Percentiles rank a stretch among this genome's conserved stretches.
Conservation (phyloP, 1,140 invertebrate species). For the Hyphantria cunea region DNA sequence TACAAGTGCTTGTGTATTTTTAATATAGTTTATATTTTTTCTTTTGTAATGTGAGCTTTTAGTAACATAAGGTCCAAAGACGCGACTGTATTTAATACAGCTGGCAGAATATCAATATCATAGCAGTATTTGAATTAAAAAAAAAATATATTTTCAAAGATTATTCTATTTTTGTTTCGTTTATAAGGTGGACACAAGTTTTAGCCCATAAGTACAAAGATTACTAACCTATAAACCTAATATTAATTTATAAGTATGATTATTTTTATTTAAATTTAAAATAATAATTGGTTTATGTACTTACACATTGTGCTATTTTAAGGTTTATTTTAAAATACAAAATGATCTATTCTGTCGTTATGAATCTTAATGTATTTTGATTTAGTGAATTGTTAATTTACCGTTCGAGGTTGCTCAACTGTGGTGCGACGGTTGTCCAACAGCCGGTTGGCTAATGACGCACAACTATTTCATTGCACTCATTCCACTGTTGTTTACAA, state of each 20-base stretch:
- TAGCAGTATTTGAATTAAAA: slow-evolving; percentile 68
- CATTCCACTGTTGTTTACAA: slow-evolving; percentile 27
- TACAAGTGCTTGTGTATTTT: slow-evolving; percentile 50
- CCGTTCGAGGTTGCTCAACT: slow-evolving; percentile 16
- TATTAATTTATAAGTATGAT: slow-evolving; percentile 39
- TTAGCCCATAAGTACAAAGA: slow-evolving; percentile 69
- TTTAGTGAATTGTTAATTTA: slow-evolving; percentile 18
- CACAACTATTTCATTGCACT: slow-evolving; percentile 7
- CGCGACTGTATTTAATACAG: slow-evolving; percentile 60
- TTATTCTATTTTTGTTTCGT: slow-evolving; percentile 46
- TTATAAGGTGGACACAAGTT: slow-evolving; percentile 44
- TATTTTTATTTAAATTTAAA: slow-evolving; percentile 49
- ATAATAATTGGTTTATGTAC: slow-evolving; percentile 70
- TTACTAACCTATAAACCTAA: slow-evolving; percentile 55
- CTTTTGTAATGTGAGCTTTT: slow-evolving; percentile 57
- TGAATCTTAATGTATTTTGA: slow-evolving; percentile 42
- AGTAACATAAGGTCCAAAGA: slow-evolving; percentile 75
- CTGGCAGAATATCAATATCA: slow-evolving; percentile 39
- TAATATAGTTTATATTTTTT: slow-evolving; percentile 54
- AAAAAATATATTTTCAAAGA: slow-evolving; percentile 42
- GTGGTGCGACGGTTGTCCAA: not conserved
- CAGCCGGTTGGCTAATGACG: not conserved
- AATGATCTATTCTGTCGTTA: slow-evolving; percentile 47
- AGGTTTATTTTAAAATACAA: slow-evolving; percentile 48
- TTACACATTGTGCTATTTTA: slow-evolving; percentile 59